These are phyloP conservation scores for Nematolebias whitei DNA, from an alignment of 2,113 vertebrate genomes.

Conservation along the genomic window DNA sequence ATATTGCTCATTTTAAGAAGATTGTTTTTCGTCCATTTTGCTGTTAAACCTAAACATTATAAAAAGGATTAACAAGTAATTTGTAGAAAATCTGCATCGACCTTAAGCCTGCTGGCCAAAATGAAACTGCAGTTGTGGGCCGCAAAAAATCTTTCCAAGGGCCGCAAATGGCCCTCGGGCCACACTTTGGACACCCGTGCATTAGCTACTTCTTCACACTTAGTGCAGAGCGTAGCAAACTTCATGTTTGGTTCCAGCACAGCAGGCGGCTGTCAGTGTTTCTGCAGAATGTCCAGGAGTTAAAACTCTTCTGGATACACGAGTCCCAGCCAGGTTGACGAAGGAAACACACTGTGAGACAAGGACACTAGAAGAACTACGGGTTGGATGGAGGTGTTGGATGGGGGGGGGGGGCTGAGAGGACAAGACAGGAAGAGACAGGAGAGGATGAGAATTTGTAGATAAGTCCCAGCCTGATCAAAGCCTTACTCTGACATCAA, in stretches of 20 bases:
- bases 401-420: neutral
- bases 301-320: neutral
- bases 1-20: too few relatives aligned
- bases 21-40: too few relatives aligned
- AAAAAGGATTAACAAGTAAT: too few relatives aligned
- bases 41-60: too few relatives aligned
- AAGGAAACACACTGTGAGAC: neutral
- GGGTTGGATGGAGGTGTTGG: neutral
- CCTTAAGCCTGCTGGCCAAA: too few relatives aligned
- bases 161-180: too few relatives aligned
- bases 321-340: neutral
- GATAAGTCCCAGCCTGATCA: constrained; percentile 64
- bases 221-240: constrained; percentile 19
- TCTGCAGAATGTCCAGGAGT: neutral
- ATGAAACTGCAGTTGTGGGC: too few relatives aligned
- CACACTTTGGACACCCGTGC: too few relatives aligned
- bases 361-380: neutral
- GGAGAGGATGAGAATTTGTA: constrained; percentile 49
- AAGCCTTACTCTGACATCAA: constrained; percentile 55
- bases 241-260: neutral
- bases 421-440: constrained; percentile 19
- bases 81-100: too few relatives aligned
- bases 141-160: too few relatives aligned
- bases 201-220: neutral
- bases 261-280: neutral